Evolutionary conservation across 1,140 invertebrate species (phyloP).

Genomic region (Marisa cornuarietis): DNA sequence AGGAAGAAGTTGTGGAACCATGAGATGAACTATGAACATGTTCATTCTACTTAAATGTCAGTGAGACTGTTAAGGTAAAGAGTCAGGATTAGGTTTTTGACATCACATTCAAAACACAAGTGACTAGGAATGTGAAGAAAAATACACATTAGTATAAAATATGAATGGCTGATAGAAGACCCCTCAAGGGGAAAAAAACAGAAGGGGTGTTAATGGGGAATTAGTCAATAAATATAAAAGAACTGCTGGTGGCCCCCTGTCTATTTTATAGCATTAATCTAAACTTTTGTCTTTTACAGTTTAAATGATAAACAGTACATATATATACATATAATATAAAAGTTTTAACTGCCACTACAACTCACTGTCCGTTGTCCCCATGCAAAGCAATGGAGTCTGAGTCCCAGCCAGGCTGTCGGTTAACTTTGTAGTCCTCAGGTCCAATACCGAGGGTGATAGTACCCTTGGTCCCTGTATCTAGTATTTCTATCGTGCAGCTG

Average conservation of each 20-base stretch:
- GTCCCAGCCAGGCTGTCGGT: slow-evolving; percentile 21
- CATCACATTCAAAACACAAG: too few species aligned
- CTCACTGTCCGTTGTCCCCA: slow-evolving; percentile 34
- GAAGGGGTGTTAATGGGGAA: too few species aligned
- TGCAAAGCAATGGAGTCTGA: slow-evolving; percentile 24
- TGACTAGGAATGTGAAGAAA: too few species aligned
- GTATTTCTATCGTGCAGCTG: slow-evolving; percentile 25
- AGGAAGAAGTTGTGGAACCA: too few species aligned
- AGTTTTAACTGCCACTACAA: not conserved
- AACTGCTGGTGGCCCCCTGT: not conserved
- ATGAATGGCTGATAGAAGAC: too few species aligned
- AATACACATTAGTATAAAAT: too few species aligned
- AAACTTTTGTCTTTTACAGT: not conserved
- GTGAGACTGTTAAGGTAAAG: too few species aligned
- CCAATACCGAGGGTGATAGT: slow-evolving; percentile 32
- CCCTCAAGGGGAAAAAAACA: not conserved
- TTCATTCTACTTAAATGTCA: too few species aligned
- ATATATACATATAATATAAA: not conserved
- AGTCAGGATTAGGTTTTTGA: too few species aligned
- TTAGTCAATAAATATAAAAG: not conserved
- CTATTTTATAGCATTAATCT: not conserved
- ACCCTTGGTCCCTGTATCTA: slow-evolving; percentile 10
- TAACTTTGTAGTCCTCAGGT: slow-evolving; percentile 25
- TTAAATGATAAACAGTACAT: not conserved
- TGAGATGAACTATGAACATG: too few species aligned